A percentile compares a stretch with the other conserved stretches of the same genome.
phyloP scores from a whole-genome alignment of 92 coral and sea anemone species.

The Porites divaricata region DNA sequence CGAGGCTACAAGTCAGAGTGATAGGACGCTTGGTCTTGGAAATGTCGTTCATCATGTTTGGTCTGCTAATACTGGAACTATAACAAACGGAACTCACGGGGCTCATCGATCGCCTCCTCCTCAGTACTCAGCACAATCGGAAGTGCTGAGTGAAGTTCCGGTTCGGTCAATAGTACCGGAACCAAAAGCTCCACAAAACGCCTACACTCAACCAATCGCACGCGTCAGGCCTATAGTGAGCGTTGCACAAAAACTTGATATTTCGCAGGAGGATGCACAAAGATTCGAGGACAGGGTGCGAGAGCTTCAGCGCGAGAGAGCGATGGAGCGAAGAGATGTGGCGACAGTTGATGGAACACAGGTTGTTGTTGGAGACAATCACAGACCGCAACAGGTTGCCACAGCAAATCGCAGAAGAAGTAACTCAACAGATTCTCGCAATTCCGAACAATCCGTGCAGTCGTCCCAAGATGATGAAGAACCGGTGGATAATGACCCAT shows the following conservation, averaged over 20 bases:
- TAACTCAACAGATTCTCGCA: conserved; percentile 32
- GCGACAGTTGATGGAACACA: conserved; percentile 22
- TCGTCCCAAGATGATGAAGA: conserved; percentile 31
- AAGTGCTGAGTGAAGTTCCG: conserved; percentile 27
- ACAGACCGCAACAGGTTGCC: conserved; percentile 9
- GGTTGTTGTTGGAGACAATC: conserved; percentile 29
- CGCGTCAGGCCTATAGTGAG: conserved; percentile 53
- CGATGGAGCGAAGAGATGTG: conserved; percentile 47
- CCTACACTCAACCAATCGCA: conserved; percentile 68
- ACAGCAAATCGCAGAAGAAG: conserved; percentile 8
- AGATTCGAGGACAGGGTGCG: conserved; percentile 74
- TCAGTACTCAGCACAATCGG: conserved; percentile 68
- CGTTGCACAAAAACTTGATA: conserved; percentile 41
- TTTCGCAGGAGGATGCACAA: conserved; percentile 64
- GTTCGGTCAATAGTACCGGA: conserved; percentile 30
- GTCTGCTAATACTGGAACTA: conserved; percentile 38
- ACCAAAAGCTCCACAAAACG: conserved; percentile 44
- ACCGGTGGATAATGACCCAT: conserved; percentile 45
- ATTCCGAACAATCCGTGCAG: conserved; percentile 31
- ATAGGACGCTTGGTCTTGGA: conserved; percentile 49
- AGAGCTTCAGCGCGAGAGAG: conserved; percentile 74
- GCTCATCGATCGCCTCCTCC: conserved; percentile 61
- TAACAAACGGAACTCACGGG: conserved; percentile 51
- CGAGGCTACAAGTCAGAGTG: conserved; percentile 77
- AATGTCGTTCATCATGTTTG: conserved; percentile 65